A percentile compares a stretch with the other conserved stretches of the same genome.
phyloP scores from a whole-genome alignment of 2,113 vertebrate genomes.

The Isichthys henryi region DNA sequence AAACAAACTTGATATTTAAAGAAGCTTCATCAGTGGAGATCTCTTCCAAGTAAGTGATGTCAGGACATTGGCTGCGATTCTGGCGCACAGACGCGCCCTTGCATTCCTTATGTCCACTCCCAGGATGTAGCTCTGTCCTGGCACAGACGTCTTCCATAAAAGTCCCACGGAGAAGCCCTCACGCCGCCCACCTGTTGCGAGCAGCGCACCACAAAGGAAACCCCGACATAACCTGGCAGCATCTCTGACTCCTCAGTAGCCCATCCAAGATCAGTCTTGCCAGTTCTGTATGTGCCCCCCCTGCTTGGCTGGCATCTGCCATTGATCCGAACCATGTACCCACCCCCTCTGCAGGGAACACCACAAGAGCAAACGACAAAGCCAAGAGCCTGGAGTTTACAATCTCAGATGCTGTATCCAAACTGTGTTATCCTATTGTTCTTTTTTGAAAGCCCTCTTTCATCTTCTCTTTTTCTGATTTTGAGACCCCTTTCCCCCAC shows the following conservation, averaged over 20 bases:
- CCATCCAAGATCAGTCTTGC: not conserved
- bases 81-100: not conserved
- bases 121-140: not conserved
- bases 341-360: not conserved
- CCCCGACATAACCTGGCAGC: not conserved
- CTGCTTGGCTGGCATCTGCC: not conserved
- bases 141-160: not conserved
- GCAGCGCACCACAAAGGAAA: not conserved
- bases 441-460: not conserved
- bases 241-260: not conserved
- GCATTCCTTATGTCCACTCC: not conserved
- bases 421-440: not conserved
- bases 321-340: not conserved
- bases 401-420: not conserved
- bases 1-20: not conserved
- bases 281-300: not conserved
- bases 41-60: not conserved
- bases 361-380: not conserved
- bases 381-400: constrained; percentile 6
- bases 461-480: not conserved
- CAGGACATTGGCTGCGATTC: not conserved
- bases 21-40: not conserved
- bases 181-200: not conserved
- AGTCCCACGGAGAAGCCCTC: not conserved
- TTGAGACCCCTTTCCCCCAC: not conserved